These are phyloP conservation scores for Cataglyphis albicans DNA, from an alignment of 2,888 invertebrate species.

Conservation along the genomic window DNA sequence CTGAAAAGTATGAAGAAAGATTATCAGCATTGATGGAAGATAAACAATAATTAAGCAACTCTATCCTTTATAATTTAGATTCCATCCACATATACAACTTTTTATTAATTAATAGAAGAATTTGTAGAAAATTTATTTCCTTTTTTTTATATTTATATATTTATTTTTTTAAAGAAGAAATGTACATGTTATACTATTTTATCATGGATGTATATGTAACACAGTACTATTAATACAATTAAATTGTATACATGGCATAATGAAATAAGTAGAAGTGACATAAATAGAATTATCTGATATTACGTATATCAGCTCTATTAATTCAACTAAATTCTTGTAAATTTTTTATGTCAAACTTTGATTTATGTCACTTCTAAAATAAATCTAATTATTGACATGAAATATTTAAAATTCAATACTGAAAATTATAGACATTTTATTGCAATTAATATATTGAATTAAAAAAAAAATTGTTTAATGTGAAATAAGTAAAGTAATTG, in stretches of 20 bases:
- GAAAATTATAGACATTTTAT: neutral
- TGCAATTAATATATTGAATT: neutral
- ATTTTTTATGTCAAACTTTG: neutral
- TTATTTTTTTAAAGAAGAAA: neutral
- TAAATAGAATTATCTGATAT: constrained; percentile 3
- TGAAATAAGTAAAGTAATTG: neutral
- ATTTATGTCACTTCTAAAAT: neutral
- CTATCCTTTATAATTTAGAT: neutral
- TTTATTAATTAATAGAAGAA: neutral
- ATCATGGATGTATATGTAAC: neutral
- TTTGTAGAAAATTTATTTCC: neutral
- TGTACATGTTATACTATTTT: neutral
- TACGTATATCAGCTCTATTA: neutral
- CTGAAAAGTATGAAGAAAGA: constrained; percentile 88
- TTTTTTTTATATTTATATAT: constrained; percentile 43
- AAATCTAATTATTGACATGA: neutral
- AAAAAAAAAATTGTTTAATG: neutral
- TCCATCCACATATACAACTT: neutral
- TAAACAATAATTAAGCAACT: constrained; percentile 38
- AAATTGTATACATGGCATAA: neutral
- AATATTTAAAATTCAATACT: constrained; percentile 7
- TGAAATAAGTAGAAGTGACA: neutral
- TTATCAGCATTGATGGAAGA: constrained; percentile 68
- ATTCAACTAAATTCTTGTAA: neutral
- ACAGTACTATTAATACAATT: neutral